These are phyloP conservation scores for Miltochrista miniata DNA, from an alignment of 2,888 invertebrate species.

Conservation along the genomic window DNA sequence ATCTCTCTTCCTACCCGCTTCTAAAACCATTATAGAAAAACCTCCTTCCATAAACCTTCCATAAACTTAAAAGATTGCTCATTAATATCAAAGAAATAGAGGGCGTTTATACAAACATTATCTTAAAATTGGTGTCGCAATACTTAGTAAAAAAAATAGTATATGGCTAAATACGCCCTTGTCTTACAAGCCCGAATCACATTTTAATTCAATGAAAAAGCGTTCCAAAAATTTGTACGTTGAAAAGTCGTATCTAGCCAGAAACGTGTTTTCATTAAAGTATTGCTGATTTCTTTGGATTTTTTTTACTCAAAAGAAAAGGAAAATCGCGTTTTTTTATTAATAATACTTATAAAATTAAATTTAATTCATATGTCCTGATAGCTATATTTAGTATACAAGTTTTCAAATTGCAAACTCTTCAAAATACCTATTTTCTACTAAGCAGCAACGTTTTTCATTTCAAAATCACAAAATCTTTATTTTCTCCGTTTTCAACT, in stretches of 20 bases:
- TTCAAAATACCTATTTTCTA: background rate
- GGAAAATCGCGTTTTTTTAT: conserved; percentile 1
- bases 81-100: background rate
- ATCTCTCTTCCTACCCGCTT: no score
- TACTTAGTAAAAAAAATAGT: conserved; percentile 1
- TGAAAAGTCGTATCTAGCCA: background rate
- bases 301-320: conserved; percentile 3
- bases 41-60: no score
- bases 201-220: background rate
- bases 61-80: background rate
- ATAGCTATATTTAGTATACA: background rate
- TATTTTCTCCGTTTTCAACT: no score
- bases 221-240: background rate
- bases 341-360: background rate
- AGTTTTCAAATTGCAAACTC: background rate
- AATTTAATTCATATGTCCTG: background rate
- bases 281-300: background rate
- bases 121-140: conserved; percentile 2
- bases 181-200: background rate
- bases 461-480: background rate
- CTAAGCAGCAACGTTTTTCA: background rate
- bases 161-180: conserved; percentile 1
- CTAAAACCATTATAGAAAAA: background rate
- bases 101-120: background rate
- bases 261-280: background rate